These are phyloP conservation scores for Nasonia giraulti DNA, from an alignment of 1,140 invertebrate genomes.

Conservation along the genomic window DNA sequence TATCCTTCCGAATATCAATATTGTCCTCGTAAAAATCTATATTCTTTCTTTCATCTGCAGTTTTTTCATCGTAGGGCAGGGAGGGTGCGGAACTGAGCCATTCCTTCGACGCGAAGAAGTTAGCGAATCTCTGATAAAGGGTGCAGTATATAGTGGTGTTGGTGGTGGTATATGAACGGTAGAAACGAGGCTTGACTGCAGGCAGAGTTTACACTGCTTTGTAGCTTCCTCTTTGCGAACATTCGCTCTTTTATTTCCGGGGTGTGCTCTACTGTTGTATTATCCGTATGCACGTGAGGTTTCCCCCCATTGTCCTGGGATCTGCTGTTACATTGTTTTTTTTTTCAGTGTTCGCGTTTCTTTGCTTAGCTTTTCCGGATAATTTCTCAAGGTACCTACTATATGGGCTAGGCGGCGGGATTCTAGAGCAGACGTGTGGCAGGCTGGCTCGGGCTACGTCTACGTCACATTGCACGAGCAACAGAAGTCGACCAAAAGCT, in stretches of 20 bases:
- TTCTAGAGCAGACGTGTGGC: neutral
- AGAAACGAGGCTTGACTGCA: neutral
- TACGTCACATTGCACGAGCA: neutral
- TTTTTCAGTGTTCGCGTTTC: neutral
- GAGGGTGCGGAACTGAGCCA: neutral
- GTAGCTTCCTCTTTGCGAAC: neutral
- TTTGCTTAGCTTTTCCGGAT: neutral
- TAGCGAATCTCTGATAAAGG: neutral
- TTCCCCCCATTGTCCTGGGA: neutral
- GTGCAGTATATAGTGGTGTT: neutral
- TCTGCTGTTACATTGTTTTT: neutral
- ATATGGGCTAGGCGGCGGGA: neutral
- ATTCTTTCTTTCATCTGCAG: neutral
- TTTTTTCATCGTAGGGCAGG: neutral
- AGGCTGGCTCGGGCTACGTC: neutral
- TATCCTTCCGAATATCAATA: neutral
- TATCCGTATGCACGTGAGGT: neutral
- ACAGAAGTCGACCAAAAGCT: constrained; percentile 29
- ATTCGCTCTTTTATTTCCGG: neutral
- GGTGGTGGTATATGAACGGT: neutral
- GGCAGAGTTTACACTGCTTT: neutral
- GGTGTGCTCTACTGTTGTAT: neutral
- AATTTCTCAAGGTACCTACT: constrained; percentile 10
- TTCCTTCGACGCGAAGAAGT: neutral
- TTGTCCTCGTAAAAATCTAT: neutral